A percentile compares a stretch with the other conserved stretches of the same genome.
Evolutionary conservation across 1,140 invertebrate species (phyloP).

Genomic region (Heliconius nattereri): DNA sequence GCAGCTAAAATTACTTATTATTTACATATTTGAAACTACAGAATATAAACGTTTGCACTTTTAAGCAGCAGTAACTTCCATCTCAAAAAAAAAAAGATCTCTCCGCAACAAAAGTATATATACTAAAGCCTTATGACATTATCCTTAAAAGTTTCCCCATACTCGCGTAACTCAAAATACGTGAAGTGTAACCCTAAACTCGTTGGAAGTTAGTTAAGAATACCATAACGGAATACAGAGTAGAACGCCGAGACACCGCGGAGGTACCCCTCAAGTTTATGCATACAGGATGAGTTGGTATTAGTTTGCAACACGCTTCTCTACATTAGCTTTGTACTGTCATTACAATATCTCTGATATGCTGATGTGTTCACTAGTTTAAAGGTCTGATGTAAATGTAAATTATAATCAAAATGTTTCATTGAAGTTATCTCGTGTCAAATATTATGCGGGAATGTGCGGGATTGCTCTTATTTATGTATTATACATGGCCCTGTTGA

Average conservation of each 20-base stretch:
- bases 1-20: too few relatives aligned
- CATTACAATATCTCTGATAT: slow-evolving; percentile 67
- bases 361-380: slow-evolving; percentile 50
- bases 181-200: slow-evolving; percentile 24
- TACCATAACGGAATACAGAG: slow-evolving; percentile 41
- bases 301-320: slow-evolving; percentile 57
- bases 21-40: too few relatives aligned
- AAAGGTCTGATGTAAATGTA: slow-evolving; percentile 49
- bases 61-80: too few relatives aligned
- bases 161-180: slow-evolving; percentile 15
- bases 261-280: slow-evolving; percentile 52
- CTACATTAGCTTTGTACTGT: slow-evolving; percentile 54
- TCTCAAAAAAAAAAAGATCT: not conserved
- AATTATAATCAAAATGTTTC: slow-evolving; percentile 39
- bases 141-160: not conserved
- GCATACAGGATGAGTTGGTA: slow-evolving; percentile 66
- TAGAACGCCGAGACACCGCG: slow-evolving; percentile 36
- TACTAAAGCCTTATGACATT: not conserved
- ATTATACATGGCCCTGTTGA: not conserved
- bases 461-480: not conserved
- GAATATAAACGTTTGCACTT: too few relatives aligned
- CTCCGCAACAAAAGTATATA: not conserved
- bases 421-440: slow-evolving; percentile 28
- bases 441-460: slow-evolving; percentile 23
- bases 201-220: slow-evolving; percentile 41